phyloP scores from a whole-genome alignment of 2,797 vertebrate species.

The Tachyglossus aculeatus region DNA sequence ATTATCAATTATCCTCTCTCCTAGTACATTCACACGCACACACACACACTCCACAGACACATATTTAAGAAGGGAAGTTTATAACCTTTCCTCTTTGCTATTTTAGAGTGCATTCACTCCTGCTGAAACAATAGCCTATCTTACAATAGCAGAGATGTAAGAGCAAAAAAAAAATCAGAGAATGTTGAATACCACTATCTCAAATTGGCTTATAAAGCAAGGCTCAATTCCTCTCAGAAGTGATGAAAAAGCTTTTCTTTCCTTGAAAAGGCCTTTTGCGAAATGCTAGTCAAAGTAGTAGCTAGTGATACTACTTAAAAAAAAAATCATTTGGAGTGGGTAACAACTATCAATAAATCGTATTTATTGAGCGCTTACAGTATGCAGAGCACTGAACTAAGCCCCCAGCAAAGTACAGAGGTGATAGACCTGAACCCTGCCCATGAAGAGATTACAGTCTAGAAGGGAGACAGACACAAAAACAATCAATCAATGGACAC shows the following conservation, averaged over 20 bases:
- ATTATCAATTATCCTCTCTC: background rate
- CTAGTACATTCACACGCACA: background rate
- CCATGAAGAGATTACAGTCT: no score
- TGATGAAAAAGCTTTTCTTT: conserved; percentile 64
- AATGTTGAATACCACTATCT: conserved; percentile 51
- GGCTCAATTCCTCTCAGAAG: conserved; percentile 60
- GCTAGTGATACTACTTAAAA: no score
- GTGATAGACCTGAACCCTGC: no score
- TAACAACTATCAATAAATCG: no score
- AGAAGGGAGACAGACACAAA: no score
- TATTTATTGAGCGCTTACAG: no score
- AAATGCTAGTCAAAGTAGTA: conserved; percentile 52
- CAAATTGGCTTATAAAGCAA: conserved; percentile 57
- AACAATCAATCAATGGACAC: no score
- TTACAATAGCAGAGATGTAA: conserved; percentile 49
- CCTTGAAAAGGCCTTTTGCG: conserved; percentile 67
- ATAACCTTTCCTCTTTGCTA: conserved; percentile 32
- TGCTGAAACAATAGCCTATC: conserved; percentile 47
- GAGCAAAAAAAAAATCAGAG: conserved; percentile 36
- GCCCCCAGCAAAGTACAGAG: no score
- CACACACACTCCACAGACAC: background rate
- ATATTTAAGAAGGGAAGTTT: conserved; percentile 42
- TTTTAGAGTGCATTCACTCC: conserved; percentile 28
- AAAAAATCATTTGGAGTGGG: no score
- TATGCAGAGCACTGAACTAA: no score